A percentile compares a stretch with the other conserved stretches of the same genome.
These are phyloP conservation scores for Oscheius onirici DNA, from an alignment of 2,888 invertebrate species.

Conservation along the genomic window DNA sequence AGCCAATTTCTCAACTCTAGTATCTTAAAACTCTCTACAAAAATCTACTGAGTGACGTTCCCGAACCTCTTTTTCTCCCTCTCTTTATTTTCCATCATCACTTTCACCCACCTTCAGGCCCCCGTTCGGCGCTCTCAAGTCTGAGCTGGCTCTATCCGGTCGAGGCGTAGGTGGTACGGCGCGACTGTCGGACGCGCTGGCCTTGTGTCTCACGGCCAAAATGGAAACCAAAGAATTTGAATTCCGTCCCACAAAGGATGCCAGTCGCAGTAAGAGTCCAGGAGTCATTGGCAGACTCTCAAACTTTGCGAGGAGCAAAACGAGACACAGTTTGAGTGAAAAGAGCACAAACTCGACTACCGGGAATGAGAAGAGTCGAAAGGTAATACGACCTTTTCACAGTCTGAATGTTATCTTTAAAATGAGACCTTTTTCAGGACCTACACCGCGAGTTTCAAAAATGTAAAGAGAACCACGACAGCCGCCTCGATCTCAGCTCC, in stretches of 20 bases:
- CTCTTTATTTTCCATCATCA: not conserved
- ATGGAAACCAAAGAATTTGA: conserved; percentile 63
- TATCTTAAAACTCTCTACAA: too few relatives aligned
- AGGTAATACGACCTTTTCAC: conserved; percentile 34
- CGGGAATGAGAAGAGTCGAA: conserved; percentile 38
- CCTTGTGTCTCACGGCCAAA: conserved; percentile 59
- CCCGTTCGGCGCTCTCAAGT: not conserved
- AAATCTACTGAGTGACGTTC: too few relatives aligned
- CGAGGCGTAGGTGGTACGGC: conserved; percentile 36
- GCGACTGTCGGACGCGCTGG: conserved; percentile 64
- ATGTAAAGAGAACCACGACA: conserved; percentile 67
- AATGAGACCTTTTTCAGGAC: conserved; percentile 58
- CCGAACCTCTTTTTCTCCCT: conserved; percentile 19
- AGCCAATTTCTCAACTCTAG: too few relatives aligned
- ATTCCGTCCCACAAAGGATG: conserved; percentile 63
- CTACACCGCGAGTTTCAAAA: conserved; percentile 66
- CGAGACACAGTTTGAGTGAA: conserved; percentile 63
- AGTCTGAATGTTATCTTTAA: too few relatives aligned
- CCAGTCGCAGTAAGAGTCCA: conserved; percentile 67
- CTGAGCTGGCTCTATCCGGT: conserved; percentile 32
- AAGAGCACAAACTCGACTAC: conserved; percentile 43
- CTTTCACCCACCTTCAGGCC: not conserved
- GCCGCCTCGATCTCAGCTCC: conserved; percentile 69
- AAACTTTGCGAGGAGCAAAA: conserved; percentile 66
- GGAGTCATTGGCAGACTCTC: conserved; percentile 67